Conservation (phyloP, 2,113 vertebrate genomes). For the Grus americana region DNA sequence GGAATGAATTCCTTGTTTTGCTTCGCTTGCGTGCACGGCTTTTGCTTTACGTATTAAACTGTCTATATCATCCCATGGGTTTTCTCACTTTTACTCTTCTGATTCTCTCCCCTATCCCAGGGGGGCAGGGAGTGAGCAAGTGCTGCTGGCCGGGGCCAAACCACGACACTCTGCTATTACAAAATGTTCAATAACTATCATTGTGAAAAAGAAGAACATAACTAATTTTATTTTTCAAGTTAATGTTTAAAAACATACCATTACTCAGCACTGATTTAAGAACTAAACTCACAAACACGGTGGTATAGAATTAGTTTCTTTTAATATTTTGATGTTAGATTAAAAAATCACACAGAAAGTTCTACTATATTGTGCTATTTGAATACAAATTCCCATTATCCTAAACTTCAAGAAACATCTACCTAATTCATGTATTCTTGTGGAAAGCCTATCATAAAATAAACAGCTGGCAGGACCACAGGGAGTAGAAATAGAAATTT, state of each 20-base stretch:
- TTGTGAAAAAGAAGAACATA: not conserved
- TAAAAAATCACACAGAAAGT: not conserved
- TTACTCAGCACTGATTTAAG: not conserved
- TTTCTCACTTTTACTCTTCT: too few relatives aligned
- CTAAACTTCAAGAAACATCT: not conserved
- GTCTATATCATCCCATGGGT: too few relatives aligned
- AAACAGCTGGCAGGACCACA: not conserved
- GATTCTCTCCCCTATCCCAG: too few relatives aligned
- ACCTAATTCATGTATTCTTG: not conserved
- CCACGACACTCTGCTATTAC: too few relatives aligned
- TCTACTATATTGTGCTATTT: not conserved
- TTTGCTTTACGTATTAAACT: too few relatives aligned
- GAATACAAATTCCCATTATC: not conserved
- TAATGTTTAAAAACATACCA: not conserved
- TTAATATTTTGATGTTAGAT: not conserved
- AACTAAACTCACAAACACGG: not conserved
- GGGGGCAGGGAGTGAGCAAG: too few relatives aligned
- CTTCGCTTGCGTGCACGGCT: too few relatives aligned
- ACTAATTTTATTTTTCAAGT: not conserved
- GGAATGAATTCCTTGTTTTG: too few relatives aligned
- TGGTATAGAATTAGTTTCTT: not conserved
- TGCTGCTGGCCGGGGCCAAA: too few relatives aligned
- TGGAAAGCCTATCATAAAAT: not conserved
- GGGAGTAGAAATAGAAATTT: not conserved
- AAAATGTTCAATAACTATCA: not conserved